Evolutionary conservation across 2,888 invertebrate species (phyloP).

Genomic region (Gerosis bhagava): DNA sequence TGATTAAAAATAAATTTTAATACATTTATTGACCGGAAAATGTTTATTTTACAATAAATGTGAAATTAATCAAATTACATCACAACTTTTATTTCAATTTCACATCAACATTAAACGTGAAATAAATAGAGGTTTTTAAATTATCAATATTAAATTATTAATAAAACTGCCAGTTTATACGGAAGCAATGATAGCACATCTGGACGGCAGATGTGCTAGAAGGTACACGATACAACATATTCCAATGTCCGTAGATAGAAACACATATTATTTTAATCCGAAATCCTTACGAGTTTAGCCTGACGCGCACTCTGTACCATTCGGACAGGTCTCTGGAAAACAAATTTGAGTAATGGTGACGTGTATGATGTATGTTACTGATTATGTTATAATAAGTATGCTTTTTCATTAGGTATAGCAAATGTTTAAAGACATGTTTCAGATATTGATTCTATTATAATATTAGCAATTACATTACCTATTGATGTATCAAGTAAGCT

Average conservation of each 20-base stretch:
- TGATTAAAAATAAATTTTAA: too few species aligned
- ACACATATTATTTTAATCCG: constrained; percentile 77
- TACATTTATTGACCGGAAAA: too few species aligned
- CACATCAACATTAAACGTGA: too few species aligned
- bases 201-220: constrained; percentile 77
- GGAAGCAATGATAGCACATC: constrained; percentile 74
- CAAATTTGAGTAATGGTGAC: constrained; percentile 74
- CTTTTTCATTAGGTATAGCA: too few species aligned
- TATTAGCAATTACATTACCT: too few species aligned
- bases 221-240: constrained; percentile 79
- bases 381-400: constrained; percentile 22
- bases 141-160: constrained; percentile 26
- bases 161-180: constrained; percentile 73
- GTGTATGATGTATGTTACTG: constrained; percentile 62
- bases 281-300: constrained; percentile 92
- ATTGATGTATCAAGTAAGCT: too few species aligned
- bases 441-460: too few species aligned
- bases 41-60: too few species aligned
- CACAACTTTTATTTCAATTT: too few species aligned
- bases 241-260: constrained; percentile 70
- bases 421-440: too few species aligned
- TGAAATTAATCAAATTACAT: too few species aligned
- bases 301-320: constrained; percentile 93
- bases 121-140: too few species aligned
- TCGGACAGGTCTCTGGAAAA: constrained; percentile 87